Evolutionary conservation across 2,113 vertebrate species (phyloP), one percentile per base, ranked within the genome.

Genomic region (Rallus limicola): DNA sequence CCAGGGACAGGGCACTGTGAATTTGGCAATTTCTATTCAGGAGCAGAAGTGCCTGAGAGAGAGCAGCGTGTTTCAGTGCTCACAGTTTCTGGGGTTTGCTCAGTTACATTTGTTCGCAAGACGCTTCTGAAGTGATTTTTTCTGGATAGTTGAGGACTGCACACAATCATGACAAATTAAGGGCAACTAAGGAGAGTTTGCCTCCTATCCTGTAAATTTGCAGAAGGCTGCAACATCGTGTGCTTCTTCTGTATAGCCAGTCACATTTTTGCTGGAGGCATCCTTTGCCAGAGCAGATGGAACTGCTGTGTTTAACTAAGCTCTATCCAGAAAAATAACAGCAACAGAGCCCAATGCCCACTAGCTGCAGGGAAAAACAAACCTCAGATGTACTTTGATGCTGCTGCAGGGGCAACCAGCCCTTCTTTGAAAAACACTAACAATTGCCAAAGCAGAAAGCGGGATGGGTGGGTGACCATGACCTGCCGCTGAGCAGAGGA

Each of bases 301-400:
- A 13, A 76, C 52, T 85, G 59, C 75, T 85, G 63, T 74, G 75
- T 90, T 90, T 83, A 82, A 68, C 76, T 93, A 23, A 83, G 33
- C 33, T 92, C 20, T 11, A 33, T 95, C 71, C 93, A 94, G 79
- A 95, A 96, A 96, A 88, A 88, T 52, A 72, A 34, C 55, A 94
- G 71, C 75, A 83, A 5, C 15, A 78, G 68, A 81, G 40, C n/a
- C 79, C 82, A 67, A 42, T 90, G 31, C 71, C 71, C 63, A 90
- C 67, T 90, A 90, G 71, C 75, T 96, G 25, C 46, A 86, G 88
- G 36, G n/a, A 74, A 88, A 87, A 92, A 63, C 50, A 77, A 95
- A 34, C 40, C 50, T 82, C 74, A 92, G 36, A 56, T 60, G 46
- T 74, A 79, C 55, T 95, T 93, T 77, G 82, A 50, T 91, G 78